phyloP scores from a whole-genome alignment of 2,113 vertebrate species.

The Ceyx cyanopectus region DNA sequence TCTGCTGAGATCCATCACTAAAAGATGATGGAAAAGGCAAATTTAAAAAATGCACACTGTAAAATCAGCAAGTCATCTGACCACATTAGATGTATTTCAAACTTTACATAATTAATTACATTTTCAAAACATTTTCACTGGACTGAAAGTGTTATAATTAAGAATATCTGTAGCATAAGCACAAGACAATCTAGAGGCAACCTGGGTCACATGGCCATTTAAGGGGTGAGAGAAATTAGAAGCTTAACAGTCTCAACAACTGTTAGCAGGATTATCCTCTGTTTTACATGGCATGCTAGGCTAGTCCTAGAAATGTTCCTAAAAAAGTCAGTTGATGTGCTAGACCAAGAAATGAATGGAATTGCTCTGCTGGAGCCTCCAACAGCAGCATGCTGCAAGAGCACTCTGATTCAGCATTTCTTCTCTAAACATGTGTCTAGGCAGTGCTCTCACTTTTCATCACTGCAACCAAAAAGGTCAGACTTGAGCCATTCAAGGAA shows the following conservation, averaged over 20 bases:
- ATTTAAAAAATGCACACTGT: neutral
- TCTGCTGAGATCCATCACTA: conserved; percentile 89
- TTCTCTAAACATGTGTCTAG: neutral
- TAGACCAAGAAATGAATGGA: rapidly evolving
- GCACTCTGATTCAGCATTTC: neutral
- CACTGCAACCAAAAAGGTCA: neutral
- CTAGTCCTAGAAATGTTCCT: neutral
- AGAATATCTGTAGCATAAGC: neutral
- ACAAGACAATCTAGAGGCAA: neutral
- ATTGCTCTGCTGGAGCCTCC: neutral
- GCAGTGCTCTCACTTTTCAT: neutral
- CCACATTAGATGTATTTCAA: neutral
- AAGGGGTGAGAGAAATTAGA: neutral
- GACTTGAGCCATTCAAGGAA: neutral
- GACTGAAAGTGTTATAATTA: neutral
- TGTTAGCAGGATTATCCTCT: neutral
- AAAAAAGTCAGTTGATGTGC: neutral
- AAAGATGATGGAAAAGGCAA: neutral
- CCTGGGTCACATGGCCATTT: neutral
- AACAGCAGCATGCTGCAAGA: neutral
- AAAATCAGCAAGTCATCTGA: neutral
- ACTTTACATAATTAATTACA: neutral
- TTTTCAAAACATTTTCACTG: neutral
- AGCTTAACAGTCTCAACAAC: neutral
- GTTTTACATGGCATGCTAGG: neutral